Evolutionary conservation across 2,113 vertebrate species (phyloP).

Genomic region (Meleagris gallopavo): DNA sequence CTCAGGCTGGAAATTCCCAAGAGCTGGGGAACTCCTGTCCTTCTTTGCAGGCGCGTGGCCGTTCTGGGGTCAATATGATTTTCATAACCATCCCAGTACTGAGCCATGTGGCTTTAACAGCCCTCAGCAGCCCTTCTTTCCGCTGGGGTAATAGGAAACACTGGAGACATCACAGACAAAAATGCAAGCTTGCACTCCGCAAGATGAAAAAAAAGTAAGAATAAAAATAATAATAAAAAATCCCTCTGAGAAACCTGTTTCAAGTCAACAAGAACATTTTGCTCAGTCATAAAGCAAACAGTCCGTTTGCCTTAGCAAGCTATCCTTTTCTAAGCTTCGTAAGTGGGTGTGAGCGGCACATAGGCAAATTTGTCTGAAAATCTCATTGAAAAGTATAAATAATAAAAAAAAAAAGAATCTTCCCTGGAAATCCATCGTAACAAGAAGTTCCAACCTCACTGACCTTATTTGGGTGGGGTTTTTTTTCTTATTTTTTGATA

Average conservation of each 20-base stretch:
- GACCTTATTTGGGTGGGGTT: background rate
- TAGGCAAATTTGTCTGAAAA: background rate
- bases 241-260: background rate
- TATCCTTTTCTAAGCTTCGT: slow-evolving; percentile 7
- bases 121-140: background rate
- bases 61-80: background rate
- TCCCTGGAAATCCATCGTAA: background rate
- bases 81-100: background rate
- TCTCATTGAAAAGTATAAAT: background rate
- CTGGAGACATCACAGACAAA: background rate
- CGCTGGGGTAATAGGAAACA: background rate
- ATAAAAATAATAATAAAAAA: background rate
- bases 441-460: rapidly evolving
- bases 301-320: background rate
- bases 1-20: background rate
- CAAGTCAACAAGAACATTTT: background rate
- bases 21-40: background rate
- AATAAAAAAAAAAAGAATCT: background rate
- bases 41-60: background rate
- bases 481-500: background rate
- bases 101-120: background rate
- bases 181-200: background rate
- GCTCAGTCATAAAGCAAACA: background rate
- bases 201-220: background rate
- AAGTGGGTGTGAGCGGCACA: slow-evolving; percentile 37